Base-by-base conservation (phyloP, 2,113 vertebrate species). In the Nothocercus nigrocapillus region DNA sequence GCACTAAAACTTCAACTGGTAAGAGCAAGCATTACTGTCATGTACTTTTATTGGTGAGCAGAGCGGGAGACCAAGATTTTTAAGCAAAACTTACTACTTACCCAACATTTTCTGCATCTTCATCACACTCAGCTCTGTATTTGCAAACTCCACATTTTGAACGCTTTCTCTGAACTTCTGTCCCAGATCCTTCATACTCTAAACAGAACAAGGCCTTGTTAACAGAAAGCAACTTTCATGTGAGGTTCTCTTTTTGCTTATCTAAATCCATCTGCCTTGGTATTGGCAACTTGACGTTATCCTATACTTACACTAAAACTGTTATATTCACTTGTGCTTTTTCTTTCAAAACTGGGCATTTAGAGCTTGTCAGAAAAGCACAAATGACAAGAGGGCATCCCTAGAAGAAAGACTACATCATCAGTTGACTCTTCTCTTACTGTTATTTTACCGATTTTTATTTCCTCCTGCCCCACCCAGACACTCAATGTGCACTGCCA, bases 61-160 rank as follows among this genome's bases (percentile, higher is more conserved):
- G 22, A 49, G 24, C 10, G 49, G 49, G 49, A 49, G 49, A 22
- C 7, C 44, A 36, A 20, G 73, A 56, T 12, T 86, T 12, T 79
- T 81, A 85, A 51, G n/a, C 8, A 47, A 87, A 94, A 61, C 15
- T 88, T 58, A 34, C 11, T 81, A 97, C 99, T 98, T 97, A 99
- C 99, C 99, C 99, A 82, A 99, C 98, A 78, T 99, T 99, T 97
- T 99, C 99, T 11, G 99, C 98, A 97, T 99, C 99, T 93, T 99
- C 99, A 51, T 99, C 99, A 93, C 99, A 99, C 92, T 99, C 99
- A 2, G 99, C 99, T 89, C 99, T 99, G 1, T 99, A 99, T 96
- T 99, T 99, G 98, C 99, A 99, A 32, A 98, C 98, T 93, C 98
- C 98, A 93, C 99, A 99, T 95, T 99, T 99, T 82, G 98, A 99